Evolutionary conservation across 2,797 vertebrate species (phyloP).

Genomic region (Brotula barbata): DNA sequence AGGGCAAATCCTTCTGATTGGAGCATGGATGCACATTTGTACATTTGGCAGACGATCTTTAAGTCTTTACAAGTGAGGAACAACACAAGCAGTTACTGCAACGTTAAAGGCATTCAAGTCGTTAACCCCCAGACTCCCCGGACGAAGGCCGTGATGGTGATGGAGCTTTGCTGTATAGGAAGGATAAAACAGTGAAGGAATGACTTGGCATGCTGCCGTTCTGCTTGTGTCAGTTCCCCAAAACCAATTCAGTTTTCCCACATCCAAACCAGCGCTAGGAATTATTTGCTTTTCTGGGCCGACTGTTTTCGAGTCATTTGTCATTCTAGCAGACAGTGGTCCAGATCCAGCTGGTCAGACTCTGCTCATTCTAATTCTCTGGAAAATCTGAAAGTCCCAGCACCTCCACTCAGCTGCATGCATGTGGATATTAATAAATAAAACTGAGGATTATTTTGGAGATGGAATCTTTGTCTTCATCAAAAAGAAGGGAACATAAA

Average conservation of each 20-base stretch:
- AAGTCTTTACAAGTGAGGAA: too few relatives aligned
- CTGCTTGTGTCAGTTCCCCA: too few relatives aligned
- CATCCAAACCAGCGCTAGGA: not conserved
- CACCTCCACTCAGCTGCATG: constrained; percentile 13
- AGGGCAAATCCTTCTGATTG: too few relatives aligned
- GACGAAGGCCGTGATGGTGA: too few relatives aligned
- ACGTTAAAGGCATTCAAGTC: too few relatives aligned
- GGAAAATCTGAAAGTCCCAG: not conserved
- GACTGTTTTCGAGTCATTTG: too few relatives aligned
- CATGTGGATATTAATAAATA: constrained; percentile 18
- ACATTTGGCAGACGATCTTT: too few relatives aligned
- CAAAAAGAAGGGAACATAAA: not conserved
- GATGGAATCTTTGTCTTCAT: constrained; percentile 14
- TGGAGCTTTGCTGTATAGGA: too few relatives aligned
- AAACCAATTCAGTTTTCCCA: not conserved
- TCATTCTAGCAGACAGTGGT: not conserved
- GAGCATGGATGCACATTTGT: too few relatives aligned
- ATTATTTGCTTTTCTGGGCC: not conserved
- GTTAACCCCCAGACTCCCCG: too few relatives aligned
- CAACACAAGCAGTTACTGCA: constrained; percentile 15
- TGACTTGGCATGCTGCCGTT: too few relatives aligned
- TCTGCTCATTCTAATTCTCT: not conserved
- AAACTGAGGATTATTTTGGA: constrained; percentile 14
- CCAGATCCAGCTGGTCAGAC: not conserved
- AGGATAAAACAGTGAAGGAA: too few relatives aligned